Evolutionary conservation across 2,888 invertebrate species (phyloP).

Genomic region (Mythimna vitellina): DNA sequence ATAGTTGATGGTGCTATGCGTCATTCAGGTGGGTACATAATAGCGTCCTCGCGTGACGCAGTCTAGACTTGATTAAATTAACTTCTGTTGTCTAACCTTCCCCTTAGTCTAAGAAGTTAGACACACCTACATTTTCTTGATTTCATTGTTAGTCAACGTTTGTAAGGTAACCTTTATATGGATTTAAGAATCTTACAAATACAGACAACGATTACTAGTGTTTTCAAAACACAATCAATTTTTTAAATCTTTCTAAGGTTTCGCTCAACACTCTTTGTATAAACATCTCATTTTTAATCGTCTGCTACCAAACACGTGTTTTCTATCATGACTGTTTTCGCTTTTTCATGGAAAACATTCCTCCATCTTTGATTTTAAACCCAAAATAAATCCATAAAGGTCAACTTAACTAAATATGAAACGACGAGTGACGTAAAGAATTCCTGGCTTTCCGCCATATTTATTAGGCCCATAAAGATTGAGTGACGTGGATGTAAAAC

Average conservation of each 20-base stretch:
- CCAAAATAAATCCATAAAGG: constrained; percentile 25
- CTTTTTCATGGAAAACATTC: constrained; percentile 8
- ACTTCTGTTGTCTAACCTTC: constrained; percentile 4
- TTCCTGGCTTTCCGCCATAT: constrained; percentile 44
- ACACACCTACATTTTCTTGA: constrained; percentile 1
- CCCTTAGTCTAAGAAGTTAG: neutral
- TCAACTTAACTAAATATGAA: constrained; percentile 3
- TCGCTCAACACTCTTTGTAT: neutral
- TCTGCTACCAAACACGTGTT: constrained; percentile 16
- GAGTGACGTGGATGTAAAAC: constrained; percentile 11
- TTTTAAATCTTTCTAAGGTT: neutral
- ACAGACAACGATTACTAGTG: too few species aligned
- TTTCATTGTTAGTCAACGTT: neutral
- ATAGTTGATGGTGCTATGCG: constrained; percentile 28
- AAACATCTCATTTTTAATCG: neutral
- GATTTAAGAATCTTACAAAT: neutral
- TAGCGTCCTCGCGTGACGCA: constrained; percentile 29
- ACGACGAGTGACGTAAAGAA: constrained; percentile 7
- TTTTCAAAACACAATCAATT: neutral
- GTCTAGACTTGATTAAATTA: constrained; percentile 32
- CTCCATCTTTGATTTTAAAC: constrained; percentile 15
- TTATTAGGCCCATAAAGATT: neutral
- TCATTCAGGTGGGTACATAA: constrained; percentile 22
- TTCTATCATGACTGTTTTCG: constrained; percentile 7
- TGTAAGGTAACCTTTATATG: neutral